Percentiles rank a stretch among this genome's conserved stretches.
phyloP scores from a whole-genome alignment of 2,797 vertebrate species.

The Eidolon dupreanum region DNA sequence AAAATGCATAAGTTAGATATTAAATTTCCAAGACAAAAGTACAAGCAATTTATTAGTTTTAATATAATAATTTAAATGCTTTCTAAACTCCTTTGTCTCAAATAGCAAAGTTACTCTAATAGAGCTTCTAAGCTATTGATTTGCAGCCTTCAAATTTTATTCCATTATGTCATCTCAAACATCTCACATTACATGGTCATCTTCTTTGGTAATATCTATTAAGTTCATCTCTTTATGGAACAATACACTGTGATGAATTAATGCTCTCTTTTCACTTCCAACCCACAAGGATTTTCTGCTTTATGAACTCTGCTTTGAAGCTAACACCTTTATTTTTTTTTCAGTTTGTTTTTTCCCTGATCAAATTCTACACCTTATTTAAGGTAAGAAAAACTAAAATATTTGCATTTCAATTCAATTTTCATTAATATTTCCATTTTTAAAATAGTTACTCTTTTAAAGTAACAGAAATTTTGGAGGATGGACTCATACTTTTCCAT shows the following conservation, averaged over 20 bases:
- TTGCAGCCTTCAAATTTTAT: slow-evolving; percentile 10
- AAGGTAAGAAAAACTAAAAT: background rate
- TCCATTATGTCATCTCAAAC: slow-evolving; percentile 4
- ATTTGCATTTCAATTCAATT: slow-evolving; percentile 49
- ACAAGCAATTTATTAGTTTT: background rate
- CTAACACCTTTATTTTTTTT: background rate
- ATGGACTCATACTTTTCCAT: background rate
- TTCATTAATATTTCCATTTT: slow-evolving; percentile 17
- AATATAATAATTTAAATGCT: background rate
- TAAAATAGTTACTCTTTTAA: background rate
- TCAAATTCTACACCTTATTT: slow-evolving; percentile 33
- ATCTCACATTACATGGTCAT: background rate
- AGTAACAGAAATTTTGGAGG: background rate
- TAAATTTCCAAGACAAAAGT: background rate
- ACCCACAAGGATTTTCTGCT: background rate
- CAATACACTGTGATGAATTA: slow-evolving; percentile 36
- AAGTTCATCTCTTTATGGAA: background rate
- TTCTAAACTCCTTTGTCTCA: background rate
- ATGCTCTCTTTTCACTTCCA: background rate
- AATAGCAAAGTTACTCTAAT: slow-evolving; percentile 20
- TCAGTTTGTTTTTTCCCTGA: background rate
- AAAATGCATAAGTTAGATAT: slow-evolving; percentile 2
- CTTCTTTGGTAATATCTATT: background rate
- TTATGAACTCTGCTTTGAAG: slow-evolving; percentile 30
- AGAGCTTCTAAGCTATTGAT: background rate